Evolutionary conservation across 2,888 invertebrate genomes (phyloP), one percentile per base, ranked within the genome.

Genomic region (Dusona sp.): DNA sequence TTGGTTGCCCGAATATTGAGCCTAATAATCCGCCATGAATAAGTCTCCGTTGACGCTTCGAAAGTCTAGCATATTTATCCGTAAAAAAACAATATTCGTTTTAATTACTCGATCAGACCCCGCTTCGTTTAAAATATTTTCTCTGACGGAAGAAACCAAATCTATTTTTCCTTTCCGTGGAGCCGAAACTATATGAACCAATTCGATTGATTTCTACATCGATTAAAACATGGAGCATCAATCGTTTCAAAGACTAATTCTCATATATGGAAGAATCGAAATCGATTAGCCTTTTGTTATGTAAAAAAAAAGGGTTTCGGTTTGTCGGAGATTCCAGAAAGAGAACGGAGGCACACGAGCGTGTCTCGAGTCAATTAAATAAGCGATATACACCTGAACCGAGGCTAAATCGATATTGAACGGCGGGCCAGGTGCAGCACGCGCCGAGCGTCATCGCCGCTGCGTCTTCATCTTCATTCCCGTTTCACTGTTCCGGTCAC

Each of bases 311-410:
- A 45, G n/a, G 9, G 29, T 70, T 70, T 48, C 19, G 3, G 48
- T 19, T 25, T 19, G 29, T 68, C 48, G 45, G 70, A 70, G 70
- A 70, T 70, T 70, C 8, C 8, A 33, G 19, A 33, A 48, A 25
- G 22, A 65, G 25, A 73, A 42, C 19, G 33, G n/a, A 38, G 72
- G 78, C 38, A 51, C n/a, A 33, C 42, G 42, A 78, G 83, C 83
- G 78, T 83, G 83, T 83, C 79, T 79, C 65, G 78, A 79, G 72
- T 73, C 73, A 79, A 83, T 83, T 79, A 79, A 83, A 83, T 72
- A 29, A 61, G 61, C 77, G 77, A 79, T 42, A 65, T 67, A 64
- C 83, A 83, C 83, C 83, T 79, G 72, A 83, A 73, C 73, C 45
- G 68, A 19, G 73, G 64, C 67, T 57, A 67, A 83, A 83, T 83